Evolutionary conservation across 92 coral and sea anemone genomes (phyloP), one percentile per base, ranked within the genome.

Genomic region (Phymanthus crucifer): DNA sequence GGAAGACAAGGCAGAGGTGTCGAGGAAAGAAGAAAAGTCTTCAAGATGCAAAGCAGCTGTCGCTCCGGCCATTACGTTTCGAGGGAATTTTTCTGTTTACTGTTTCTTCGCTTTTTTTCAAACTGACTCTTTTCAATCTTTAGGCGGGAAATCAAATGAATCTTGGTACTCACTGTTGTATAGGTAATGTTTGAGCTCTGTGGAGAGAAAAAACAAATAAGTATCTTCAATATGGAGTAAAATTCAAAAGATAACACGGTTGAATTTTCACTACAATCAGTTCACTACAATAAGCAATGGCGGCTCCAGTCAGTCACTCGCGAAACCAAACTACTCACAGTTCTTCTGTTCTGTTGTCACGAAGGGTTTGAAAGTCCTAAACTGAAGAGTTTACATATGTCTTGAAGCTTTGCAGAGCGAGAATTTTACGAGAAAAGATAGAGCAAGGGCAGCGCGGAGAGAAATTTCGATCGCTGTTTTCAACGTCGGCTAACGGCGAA

Each of bases 21-120:
- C 90, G 84, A 87, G 87, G 67, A 89, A 82, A 73, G 88, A 86
- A 82, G 92, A 87, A 82, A 87, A 78, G 72, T 88, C 94, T 67
- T 93, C 90, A 78, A 66, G 78, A 80, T 88, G 84, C 81, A 90
- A 76, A 68, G 97, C 97, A 93, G 97, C 97, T 93, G 97, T 93
- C 79, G 94, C 97, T 79, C 97, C 97, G 92, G 94, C 94, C 97
- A 93, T 92, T 70, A 76, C 37, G 43, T 76, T 40, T 57, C 57
- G 31, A 29, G 38, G 37, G 26, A 74, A 35, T 27, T 77, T 74
- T 61, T 67, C 14, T 82, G 86, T 82, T 82, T 82, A 82, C 80
- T 73, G 72, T 73, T 58, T 79, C 73, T 27, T 79, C 47, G 75
- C 64, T 79, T 79, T 76, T 47, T 76, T 23, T 56, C 81, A 64